Conservation (phyloP, 1,140 invertebrate species). For the Drosophila lacertosa region DNA sequence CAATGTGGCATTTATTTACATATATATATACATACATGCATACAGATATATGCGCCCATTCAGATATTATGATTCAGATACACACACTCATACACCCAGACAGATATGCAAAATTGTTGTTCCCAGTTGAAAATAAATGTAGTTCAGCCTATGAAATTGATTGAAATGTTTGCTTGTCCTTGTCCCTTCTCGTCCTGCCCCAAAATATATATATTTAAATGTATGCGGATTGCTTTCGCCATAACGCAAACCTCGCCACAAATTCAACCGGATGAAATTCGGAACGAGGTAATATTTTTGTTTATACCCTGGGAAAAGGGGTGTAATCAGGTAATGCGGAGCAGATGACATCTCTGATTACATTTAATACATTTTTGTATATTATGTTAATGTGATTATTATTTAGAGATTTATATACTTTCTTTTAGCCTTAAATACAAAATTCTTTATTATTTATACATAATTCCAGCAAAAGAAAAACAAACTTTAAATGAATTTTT, state of each 20-base stretch:
- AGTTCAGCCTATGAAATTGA: conserved; percentile 18
- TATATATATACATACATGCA: conserved; percentile 55
- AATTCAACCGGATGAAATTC: conserved; percentile 6
- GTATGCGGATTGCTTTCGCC: conserved; percentile 11
- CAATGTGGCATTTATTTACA: conserved; percentile 77
- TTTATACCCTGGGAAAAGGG: background rate
- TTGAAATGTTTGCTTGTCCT: conserved; percentile 23
- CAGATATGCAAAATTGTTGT: conserved; percentile 4
- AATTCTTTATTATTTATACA: too few species aligned
- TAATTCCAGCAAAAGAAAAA: too few species aligned
- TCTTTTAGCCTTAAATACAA: background rate
- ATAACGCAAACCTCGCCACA: conserved; percentile 20
- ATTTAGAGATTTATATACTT: background rate
- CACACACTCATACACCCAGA: conserved; percentile 5
- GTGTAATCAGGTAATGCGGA: background rate
- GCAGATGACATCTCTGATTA: background rate
- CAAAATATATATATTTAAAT: conserved; percentile 25
- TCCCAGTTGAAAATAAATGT: conserved; percentile 17
- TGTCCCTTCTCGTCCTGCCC: too few species aligned
- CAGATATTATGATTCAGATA: conserved; percentile 16
- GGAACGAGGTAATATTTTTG: conserved; percentile 4
- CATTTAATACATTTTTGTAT: too few species aligned
- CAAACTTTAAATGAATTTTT: too few species aligned
- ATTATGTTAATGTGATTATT: too few species aligned
- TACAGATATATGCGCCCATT: conserved; percentile 23